Conservation (phyloP, 2,888 invertebrate genomes). For the Plemyria rubiginata region DNA sequence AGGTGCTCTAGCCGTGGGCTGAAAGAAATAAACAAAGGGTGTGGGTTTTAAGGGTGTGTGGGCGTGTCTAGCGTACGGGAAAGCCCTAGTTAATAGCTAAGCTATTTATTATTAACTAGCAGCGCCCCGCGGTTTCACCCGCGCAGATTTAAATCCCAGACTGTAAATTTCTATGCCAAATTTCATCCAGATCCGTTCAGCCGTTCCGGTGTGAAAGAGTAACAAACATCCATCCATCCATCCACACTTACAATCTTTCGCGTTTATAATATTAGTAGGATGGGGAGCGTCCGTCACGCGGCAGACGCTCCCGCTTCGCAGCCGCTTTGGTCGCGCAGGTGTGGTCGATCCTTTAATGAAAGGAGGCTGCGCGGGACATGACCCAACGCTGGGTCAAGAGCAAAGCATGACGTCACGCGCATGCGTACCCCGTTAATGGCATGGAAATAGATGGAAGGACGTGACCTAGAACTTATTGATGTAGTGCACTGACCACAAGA, state of each 20-base stretch:
- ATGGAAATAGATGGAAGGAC: conserved; percentile 41
- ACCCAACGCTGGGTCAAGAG: conserved; percentile 73
- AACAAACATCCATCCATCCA: too few relatives aligned
- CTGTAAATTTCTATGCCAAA: not conserved
- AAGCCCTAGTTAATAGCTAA: conserved; percentile 1
- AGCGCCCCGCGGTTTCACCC: too few relatives aligned
- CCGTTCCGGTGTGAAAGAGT: too few relatives aligned
- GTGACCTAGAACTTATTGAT: conserved; percentile 33
- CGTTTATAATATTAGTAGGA: conserved; percentile 2
- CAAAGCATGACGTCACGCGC: conserved; percentile 51
- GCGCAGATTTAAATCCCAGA: not conserved
- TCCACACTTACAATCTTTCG: too few relatives aligned
- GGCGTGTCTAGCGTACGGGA: conserved; percentile 38
- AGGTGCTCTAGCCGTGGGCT: not conserved
- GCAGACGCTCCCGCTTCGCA: too few relatives aligned
- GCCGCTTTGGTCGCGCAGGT: too few relatives aligned
- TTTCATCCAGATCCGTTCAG: conserved; percentile 1
- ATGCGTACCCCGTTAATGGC: conserved; percentile 53
- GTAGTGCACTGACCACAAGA: conserved; percentile 22
- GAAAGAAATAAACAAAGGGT: not conserved
- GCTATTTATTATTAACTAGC: conserved; percentile 7
- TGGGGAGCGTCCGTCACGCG: too few relatives aligned
- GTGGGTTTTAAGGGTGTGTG: conserved; percentile 8
- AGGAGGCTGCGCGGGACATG: conserved; percentile 66
- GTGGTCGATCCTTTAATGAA: too few relatives aligned